Conservation (phyloP, 1,140 invertebrate species). For the Meloidogyne floridensis region DNA sequence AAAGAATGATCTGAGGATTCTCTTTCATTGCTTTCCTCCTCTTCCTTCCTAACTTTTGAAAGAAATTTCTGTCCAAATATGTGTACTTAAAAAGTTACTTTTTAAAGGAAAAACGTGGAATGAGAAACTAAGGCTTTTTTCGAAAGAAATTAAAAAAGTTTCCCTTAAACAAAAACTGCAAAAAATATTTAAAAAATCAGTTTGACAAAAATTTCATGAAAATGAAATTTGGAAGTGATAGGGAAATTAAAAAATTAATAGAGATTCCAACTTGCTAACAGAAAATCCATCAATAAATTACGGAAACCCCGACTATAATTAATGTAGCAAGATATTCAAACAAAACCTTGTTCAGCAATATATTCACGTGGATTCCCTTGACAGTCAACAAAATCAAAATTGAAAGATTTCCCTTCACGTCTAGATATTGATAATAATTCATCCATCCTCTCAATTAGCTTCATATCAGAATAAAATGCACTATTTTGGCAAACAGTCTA, state of each 20-base stretch:
- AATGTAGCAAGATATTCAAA: conserved; percentile 1
- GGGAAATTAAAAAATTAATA: no score
- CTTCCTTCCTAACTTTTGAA: conserved; percentile 22
- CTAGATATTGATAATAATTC: conserved; percentile 41
- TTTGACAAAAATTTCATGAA: no score
- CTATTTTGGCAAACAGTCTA: conserved; percentile 26
- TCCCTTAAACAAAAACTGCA: no score
- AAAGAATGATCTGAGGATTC: conserved; percentile 21
- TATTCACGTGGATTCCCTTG: conserved; percentile 46
- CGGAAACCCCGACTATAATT: neutral
- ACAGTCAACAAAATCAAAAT: conserved; percentile 43
- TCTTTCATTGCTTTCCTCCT: neutral
- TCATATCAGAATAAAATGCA: conserved; percentile 21
- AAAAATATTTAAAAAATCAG: no score
- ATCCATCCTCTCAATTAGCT: conserved; percentile 41
- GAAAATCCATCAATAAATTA: neutral
- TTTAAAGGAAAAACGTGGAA: neutral
- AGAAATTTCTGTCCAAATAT: conserved; percentile 18
- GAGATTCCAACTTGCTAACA: no score
- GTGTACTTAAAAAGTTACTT: conserved; percentile 16
- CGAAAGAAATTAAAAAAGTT: no score
- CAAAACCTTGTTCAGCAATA: conserved; percentile 40
- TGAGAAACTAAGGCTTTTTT: no score
- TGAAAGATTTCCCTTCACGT: conserved; percentile 40
- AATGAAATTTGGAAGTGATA: no score